These are phyloP conservation scores for Otolemur garnettii DNA, from an alignment of 2,113 vertebrate species.

Conservation along the genomic window DNA sequence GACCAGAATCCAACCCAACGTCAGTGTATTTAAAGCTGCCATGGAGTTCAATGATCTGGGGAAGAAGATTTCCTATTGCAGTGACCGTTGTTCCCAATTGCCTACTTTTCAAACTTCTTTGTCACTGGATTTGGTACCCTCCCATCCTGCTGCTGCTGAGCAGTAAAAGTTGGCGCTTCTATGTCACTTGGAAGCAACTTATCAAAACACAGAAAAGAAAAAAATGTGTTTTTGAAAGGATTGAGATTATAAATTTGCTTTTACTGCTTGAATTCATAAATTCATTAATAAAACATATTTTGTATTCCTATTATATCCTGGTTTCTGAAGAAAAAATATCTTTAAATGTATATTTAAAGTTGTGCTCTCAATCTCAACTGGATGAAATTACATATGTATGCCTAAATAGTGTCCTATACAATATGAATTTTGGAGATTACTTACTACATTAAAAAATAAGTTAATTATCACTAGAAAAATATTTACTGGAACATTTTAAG, in stretches of 20 bases:
- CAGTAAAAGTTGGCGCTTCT: not conserved
- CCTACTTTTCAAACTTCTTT: slow-evolving; percentile 46
- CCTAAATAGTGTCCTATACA: not conserved
- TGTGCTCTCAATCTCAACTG: not conserved
- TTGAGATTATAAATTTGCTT: not conserved
- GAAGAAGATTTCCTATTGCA: slow-evolving; percentile 5
- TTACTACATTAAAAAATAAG: not conserved
- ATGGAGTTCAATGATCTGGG: not conserved
- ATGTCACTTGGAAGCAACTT: slow-evolving; percentile 1
- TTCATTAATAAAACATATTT: slow-evolving; percentile 52
- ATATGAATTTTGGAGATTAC: not conserved
- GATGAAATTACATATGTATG: not conserved
- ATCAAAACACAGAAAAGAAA: slow-evolving; percentile 9
- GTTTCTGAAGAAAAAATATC: slow-evolving; percentile 46
- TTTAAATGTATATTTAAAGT: not conserved
- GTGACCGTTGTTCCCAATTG: not conserved
- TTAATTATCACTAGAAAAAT: not conserved
- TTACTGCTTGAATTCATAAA: not conserved
- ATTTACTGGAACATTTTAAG: slow-evolving; percentile 1
- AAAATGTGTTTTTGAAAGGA: not conserved
- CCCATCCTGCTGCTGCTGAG: not conserved
- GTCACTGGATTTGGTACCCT: not conserved
- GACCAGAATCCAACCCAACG: not conserved
- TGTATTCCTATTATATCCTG: not conserved
- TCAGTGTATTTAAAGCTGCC: not conserved